phyloP scores from a whole-genome alignment of 2,113 vertebrate species.

The Piaya cayana region DNA sequence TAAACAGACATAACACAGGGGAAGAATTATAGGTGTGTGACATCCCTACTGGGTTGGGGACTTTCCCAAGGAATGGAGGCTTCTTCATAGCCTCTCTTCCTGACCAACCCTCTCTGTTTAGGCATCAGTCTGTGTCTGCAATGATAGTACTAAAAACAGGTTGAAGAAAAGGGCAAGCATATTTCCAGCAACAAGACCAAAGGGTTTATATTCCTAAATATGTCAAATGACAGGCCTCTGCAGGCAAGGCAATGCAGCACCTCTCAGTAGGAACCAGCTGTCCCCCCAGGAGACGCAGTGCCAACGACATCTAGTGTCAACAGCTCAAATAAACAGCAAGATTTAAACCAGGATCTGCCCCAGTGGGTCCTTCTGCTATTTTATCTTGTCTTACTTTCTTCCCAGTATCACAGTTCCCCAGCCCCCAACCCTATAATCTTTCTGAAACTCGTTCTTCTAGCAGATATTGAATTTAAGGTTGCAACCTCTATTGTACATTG shows the following conservation, averaged over 20 bases:
- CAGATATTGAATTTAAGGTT: not conserved
- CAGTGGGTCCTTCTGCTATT: rapidly evolving
- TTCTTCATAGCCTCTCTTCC: not conserved
- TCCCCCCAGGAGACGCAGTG: not conserved
- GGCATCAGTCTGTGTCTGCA: not conserved
- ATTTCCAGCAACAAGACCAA: not conserved
- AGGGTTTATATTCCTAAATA: not conserved
- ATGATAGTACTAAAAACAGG: not conserved
- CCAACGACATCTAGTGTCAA: conserved; percentile 14
- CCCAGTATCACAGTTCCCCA: too few relatives aligned
- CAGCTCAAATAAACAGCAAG: not conserved
- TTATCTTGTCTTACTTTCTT: not conserved
- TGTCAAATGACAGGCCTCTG: not conserved
- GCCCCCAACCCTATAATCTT: rapidly evolving
- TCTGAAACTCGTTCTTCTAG: not conserved
- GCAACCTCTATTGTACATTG: not conserved
- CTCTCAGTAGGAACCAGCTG: not conserved
- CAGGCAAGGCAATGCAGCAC: not conserved
- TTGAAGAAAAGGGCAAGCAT: not conserved
- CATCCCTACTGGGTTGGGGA: not conserved
- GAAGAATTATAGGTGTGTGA: not conserved
- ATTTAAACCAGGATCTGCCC: not conserved
- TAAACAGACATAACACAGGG: not conserved
- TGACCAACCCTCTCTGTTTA: not conserved
- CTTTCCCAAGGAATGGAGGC: not conserved